Base-by-base conservation (phyloP, 2,888 invertebrate species). In the Acanthopleura granulata region DNA sequence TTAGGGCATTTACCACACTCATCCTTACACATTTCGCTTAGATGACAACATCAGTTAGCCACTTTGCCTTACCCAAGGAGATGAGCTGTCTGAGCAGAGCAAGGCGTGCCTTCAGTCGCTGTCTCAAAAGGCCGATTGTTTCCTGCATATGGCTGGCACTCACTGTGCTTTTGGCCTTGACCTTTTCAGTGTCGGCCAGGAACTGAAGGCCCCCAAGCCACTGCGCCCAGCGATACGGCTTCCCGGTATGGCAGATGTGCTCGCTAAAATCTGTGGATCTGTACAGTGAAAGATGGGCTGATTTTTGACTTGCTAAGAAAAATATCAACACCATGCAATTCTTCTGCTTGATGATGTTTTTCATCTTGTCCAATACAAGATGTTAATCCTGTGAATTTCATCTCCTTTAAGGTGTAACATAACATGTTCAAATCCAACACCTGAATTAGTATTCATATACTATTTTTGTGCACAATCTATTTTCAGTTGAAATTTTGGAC, bases 211-310 rank as follows among this genome's bases (percentile, higher is more conserved):
- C 97, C 85, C 96, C 95, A 91, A 98, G 93, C 89, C 94, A 93
- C 91, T 98, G 98, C 0, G 95, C 95, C 98, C 98, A 98, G 79
- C 93, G 92, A 87, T 96, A 98, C 0, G 97, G 96, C 82, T 94
- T 94, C 0, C 97, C 97, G 40, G 85, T 91, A 82, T 94, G 93
- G n/a, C 82, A 75, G 29, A 91, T 84, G 78, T 91, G 90, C 70
- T 84, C 80, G 9, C 85, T 81, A 76, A 92, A 90, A 49, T 88
- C 88, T 22, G 91, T 90, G 71, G 92, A 83, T 0, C 91, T 91
- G 83, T 83, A 82, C 78, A 73, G 49, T 49, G 72, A 16, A 51
- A 75, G 15, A 62, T 15, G 69, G 40, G 40, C 40, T 40, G 40
- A 40, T 9, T 40, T 40, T 40, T 0, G 29, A 74, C 15, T 50